Evolutionary conservation across 2,888 invertebrate species (phyloP).

Genomic region (Volucella inflata): DNA sequence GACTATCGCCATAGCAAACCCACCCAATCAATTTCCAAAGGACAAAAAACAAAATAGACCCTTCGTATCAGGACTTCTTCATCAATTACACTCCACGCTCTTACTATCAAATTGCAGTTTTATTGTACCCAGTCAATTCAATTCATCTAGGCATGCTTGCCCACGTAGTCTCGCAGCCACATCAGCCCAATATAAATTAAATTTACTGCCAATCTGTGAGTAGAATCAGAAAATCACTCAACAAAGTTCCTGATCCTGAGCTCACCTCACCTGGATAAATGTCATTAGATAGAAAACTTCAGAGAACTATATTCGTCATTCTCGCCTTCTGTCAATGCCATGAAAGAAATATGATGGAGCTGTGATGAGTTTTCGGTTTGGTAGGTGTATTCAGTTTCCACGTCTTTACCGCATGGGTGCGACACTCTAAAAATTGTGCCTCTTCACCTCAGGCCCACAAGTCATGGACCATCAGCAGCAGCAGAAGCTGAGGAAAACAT

Average conservation of each 20-base stretch:
- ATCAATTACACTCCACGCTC: slow-evolving; percentile 54
- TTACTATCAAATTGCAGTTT: slow-evolving; percentile 55
- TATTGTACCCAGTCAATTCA: slow-evolving; percentile 54
- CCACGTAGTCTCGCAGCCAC: slow-evolving; percentile 57
- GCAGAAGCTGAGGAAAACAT: not conserved
- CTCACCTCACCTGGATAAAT: slow-evolving; percentile 48
- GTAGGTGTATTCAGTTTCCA: slow-evolving; percentile 52
- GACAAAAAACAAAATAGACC: not conserved
- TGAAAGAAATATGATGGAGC: slow-evolving; percentile 65
- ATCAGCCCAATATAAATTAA: slow-evolving; percentile 62
- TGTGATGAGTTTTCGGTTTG: slow-evolving; percentile 68
- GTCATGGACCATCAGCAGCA: not conserved
- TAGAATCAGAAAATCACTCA: slow-evolving; percentile 67
- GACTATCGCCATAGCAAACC: not conserved
- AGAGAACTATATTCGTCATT: slow-evolving; percentile 40
- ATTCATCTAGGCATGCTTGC: slow-evolving; percentile 59
- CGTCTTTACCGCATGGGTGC: slow-evolving; percentile 65
- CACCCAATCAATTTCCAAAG: not conserved
- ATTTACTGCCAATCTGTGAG: slow-evolving; percentile 65
- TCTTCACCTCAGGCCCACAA: slow-evolving; percentile 4
- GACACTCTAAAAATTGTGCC: slow-evolving; percentile 70
- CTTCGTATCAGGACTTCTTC: slow-evolving; percentile 15
- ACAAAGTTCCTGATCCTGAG: slow-evolving; percentile 65
- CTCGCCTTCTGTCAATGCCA: slow-evolving; percentile 45
- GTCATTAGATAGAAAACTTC: slow-evolving; percentile 53